A percentile compares a stretch with the other conserved stretches of the same genome.
phyloP scores from a whole-genome alignment of 1,140 invertebrate species.

The Eumaeus atala region DNA sequence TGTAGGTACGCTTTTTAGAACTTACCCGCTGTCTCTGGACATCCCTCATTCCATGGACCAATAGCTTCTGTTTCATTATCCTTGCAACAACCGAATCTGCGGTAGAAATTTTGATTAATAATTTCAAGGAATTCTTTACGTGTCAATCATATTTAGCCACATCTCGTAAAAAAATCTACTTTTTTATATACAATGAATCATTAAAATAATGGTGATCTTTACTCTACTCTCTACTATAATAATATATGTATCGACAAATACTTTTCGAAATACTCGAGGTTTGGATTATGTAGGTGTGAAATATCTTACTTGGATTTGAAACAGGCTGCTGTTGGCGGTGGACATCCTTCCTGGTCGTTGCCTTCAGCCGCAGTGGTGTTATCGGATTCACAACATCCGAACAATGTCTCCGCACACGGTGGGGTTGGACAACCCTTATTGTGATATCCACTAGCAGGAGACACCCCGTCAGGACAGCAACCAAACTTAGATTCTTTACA shows the following conservation, averaged over 20 bases:
- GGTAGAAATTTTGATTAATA: constrained; percentile 15
- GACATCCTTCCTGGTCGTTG: constrained; percentile 89
- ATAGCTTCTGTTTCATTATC: constrained; percentile 82
- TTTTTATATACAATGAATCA: no score
- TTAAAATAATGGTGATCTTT: not conserved
- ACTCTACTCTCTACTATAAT: no score
- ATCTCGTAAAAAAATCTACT: no score
- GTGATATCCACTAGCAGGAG: constrained; percentile 83
- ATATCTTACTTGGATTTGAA: constrained; percentile 75
- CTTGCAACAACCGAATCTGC: constrained; percentile 84
- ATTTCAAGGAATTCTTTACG: not conserved
- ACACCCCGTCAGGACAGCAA: constrained; percentile 92
- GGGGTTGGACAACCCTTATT: constrained; percentile 84
- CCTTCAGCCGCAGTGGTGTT: constrained; percentile 85
- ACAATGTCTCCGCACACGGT: constrained; percentile 85
- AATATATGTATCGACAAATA: no score
- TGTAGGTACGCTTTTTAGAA: not conserved
- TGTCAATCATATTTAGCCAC: no score
- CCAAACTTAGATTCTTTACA: constrained; percentile 88
- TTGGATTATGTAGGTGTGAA: no score
- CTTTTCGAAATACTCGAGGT: no score
- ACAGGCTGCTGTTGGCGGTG: constrained; percentile 79
- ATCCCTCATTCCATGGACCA: constrained; percentile 80
- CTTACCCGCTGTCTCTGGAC: constrained; percentile 66
- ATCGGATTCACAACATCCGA: constrained; percentile 88